These are phyloP conservation scores for Nomada hirtipes DNA, from an alignment of 2,888 invertebrate species.

Conservation along the genomic window DNA sequence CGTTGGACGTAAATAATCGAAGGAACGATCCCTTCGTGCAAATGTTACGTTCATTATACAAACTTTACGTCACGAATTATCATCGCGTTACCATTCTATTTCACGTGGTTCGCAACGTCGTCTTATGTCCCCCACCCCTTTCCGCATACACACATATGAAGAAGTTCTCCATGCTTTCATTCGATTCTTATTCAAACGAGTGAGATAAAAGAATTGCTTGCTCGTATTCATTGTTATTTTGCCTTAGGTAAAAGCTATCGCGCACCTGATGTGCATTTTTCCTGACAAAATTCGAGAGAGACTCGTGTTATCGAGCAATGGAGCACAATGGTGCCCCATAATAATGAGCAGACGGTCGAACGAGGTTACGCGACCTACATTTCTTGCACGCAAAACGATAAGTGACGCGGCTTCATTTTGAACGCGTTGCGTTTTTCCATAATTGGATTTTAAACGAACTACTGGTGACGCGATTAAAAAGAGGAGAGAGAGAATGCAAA, in stretches of 20 bases:
- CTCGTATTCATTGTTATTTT: background rate
- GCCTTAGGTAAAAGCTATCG: background rate
- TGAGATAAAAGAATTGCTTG: background rate
- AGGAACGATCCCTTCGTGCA: slow-evolving; percentile 16
- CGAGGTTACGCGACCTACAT: slow-evolving; percentile 40
- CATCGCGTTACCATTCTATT: slow-evolving; percentile 52
- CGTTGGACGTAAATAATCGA: slow-evolving; percentile 35
- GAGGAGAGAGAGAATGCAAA: background rate
- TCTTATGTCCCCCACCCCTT: too few species aligned
- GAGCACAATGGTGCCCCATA: slow-evolving; percentile 46
- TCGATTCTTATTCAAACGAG: too few species aligned
- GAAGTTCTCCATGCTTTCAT: background rate
- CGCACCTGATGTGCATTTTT: slow-evolving; percentile 30
- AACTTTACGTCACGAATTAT: slow-evolving; percentile 53
- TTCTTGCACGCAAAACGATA: slow-evolving; percentile 39
- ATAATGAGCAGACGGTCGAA: slow-evolving; percentile 25
- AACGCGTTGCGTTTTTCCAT: background rate
- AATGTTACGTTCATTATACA: slow-evolving; percentile 36
- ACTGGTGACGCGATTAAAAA: background rate
- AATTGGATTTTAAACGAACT: slow-evolving; percentile 1
- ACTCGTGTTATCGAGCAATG: background rate
- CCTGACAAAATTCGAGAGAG: background rate
- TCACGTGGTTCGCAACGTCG: background rate
- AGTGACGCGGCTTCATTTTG: slow-evolving; percentile 16
- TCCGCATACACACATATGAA: too few species aligned